Base-by-base conservation (phyloP, 2,888 invertebrate genomes). In the Mythimna albipuncta region DNA sequence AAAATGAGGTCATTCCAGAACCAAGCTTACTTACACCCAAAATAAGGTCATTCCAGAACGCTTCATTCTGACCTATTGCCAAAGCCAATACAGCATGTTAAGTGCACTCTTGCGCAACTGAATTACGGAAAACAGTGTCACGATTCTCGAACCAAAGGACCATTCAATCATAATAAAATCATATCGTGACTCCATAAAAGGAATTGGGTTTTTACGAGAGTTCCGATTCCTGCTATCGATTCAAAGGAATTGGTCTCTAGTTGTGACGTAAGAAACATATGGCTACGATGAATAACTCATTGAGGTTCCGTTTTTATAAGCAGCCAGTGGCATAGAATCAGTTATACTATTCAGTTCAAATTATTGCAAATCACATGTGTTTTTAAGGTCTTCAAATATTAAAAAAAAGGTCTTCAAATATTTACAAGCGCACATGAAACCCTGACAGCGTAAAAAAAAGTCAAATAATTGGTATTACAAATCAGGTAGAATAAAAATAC, bases 211-310 rank as follows among this genome's bases (percentile, higher is more conserved):
- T 84, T 76, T 72, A 81, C 59, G 73, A 70, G 61, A 65, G 58
- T 64, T 59, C 63, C 57, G 66, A 73, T 77, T 72, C 47, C 52
- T 74, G 44, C 63, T 72, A 81, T 74, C 35, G 75, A 77, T 75
- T 83, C 69, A 47, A 82, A 77, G 74, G 55, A 79, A 73, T 73
- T 69, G 52, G 69, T 78, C 52, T 47, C 13, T 47, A 74, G 66
- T 26, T 44, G 21, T 77, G 81, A 85, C 66, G 77, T 58, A 44
- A 64, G 35, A 16, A 75, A 77, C 84, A 85, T 72, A 76, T 85
- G 80, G 80, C 44, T 52, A 26, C 10, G 64, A 72, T 77, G 67
- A 72, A 85, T 82, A 78, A 84, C 68, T 77, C 77, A 79, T 84
- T 80, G 74, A 84, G 74, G 47, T 38, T 77, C 66, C 35, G 59